Percentiles rank a stretch among this genome's conserved stretches.
phyloP scores from a whole-genome alignment of 2,113 vertebrate species.

The Ptilonorhynchus violaceus region DNA sequence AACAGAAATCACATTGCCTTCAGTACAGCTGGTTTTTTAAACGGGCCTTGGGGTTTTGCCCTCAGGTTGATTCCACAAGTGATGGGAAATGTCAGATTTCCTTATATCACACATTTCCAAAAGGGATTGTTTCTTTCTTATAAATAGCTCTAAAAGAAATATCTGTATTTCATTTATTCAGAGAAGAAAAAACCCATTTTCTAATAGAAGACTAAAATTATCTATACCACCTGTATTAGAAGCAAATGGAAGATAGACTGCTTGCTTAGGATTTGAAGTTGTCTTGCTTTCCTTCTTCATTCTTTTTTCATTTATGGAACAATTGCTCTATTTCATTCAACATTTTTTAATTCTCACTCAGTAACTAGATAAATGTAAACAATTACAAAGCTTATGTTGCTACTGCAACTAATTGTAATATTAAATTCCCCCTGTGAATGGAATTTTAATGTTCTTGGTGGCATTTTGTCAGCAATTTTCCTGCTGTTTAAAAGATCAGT shows the following conservation, averaged over 20 bases:
- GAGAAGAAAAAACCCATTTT: not conserved
- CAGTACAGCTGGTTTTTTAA: fast-evolving
- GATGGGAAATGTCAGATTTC: not conserved
- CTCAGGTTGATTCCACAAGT: not conserved
- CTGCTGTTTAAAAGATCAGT: constrained; percentile 70
- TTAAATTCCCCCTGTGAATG: constrained; percentile 42
- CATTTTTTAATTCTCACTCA: constrained; percentile 21
- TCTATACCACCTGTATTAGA: not conserved
- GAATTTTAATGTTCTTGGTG: constrained; percentile 58
- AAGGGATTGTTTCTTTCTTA: not conserved
- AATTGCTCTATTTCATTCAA: not conserved
- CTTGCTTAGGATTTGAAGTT: not conserved
- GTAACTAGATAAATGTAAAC: constrained; percentile 58
- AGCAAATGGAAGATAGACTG: not conserved
- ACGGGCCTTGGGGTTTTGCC: fast-evolving
- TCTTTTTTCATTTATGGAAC: not conserved
- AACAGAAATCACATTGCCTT: not conserved
- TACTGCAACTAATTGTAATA: constrained; percentile 58
- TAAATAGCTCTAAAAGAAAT: not conserved
- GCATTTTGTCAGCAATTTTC: constrained; percentile 73
- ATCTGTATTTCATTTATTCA: not conserved
- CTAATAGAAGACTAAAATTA: not conserved
- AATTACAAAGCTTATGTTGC: constrained; percentile 45
- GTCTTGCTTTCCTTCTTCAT: not conserved
- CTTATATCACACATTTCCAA: not conserved